phyloP scores from a whole-genome alignment of 1,140 invertebrate genomes.

The Ostrea denselamellosa region DNA sequence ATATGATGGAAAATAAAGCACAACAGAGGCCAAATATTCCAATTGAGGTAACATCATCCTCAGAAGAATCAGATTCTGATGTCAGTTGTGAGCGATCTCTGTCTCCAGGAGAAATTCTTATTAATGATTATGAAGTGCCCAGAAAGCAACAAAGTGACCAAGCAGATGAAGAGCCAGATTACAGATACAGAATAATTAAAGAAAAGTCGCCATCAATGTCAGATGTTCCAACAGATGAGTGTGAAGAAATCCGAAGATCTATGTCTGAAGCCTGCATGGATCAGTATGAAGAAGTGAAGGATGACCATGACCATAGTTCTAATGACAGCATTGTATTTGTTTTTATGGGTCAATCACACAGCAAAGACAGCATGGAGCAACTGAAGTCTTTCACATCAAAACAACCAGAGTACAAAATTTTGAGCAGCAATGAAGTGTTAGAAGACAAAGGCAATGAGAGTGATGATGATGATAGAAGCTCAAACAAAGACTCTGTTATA shows the following conservation, averaged over 20 bases:
- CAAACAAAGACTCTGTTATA: neutral
- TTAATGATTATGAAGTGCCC: slow-evolving; percentile 39
- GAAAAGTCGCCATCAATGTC: slow-evolving; percentile 67
- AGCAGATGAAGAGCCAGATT: neutral
- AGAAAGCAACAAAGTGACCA: neutral
- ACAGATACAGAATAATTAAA: slow-evolving; percentile 32
- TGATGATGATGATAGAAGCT: slow-evolving; percentile 33
- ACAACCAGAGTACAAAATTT: slow-evolving; percentile 49
- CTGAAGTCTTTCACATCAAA: slow-evolving; percentile 49
- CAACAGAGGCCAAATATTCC: slow-evolving; percentile 11
- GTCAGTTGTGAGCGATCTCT: slow-evolving; percentile 46
- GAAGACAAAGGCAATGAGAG: slow-evolving; percentile 11
- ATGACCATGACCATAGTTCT: slow-evolving; percentile 54
- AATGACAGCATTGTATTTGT: slow-evolving; percentile 73
- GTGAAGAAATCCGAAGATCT: slow-evolving; percentile 57
- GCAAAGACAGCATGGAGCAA: slow-evolving; percentile 51
- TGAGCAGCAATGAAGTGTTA: slow-evolving; percentile 37
- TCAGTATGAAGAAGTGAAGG: slow-evolving; percentile 54
- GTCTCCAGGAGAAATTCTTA: slow-evolving; percentile 58
- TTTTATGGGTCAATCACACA: slow-evolving; percentile 64
- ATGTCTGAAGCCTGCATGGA: slow-evolving; percentile 64
- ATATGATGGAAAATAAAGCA: neutral
- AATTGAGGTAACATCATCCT: neutral
- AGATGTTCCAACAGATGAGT: slow-evolving; percentile 46
- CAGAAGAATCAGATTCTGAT: neutral